phyloP scores from a whole-genome alignment of 1,140 invertebrate species.

The Platorchestia sp. region DNA sequence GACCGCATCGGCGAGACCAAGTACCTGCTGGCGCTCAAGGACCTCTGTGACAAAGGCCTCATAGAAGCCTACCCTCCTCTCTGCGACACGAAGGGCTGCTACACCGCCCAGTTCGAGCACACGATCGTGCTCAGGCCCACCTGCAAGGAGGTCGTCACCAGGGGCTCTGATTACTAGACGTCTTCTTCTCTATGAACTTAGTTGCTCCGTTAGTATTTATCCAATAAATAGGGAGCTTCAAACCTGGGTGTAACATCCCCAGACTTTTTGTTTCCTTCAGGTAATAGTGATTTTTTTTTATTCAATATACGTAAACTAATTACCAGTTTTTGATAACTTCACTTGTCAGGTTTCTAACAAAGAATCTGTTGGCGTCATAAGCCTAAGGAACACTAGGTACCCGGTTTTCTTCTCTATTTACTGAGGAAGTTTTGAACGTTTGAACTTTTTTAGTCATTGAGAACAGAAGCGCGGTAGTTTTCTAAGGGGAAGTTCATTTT shows the following conservation, averaged over 20 bases:
- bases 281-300: background rate
- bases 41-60: slow-evolving; percentile 95
- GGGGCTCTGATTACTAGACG: slow-evolving; percentile 93
- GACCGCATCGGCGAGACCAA: slow-evolving; percentile 96
- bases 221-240: background rate
- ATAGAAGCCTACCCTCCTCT: slow-evolving; percentile 98
- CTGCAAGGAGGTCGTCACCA: slow-evolving; percentile 97
- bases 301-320: background rate
- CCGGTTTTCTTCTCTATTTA: too few species aligned
- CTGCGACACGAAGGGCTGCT: slow-evolving; percentile 97
- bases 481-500: background rate
- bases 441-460: background rate
- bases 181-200: background rate
- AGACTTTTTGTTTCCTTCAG: background rate
- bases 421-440: background rate
- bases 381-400: background rate
- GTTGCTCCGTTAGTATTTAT: background rate
- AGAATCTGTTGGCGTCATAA: background rate
- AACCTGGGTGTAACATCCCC: background rate
- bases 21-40: slow-evolving; percentile 98
- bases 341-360: too few species aligned
- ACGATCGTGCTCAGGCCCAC: slow-evolving; percentile 97
- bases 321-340: background rate
- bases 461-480: background rate
- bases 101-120: slow-evolving; percentile 99